Percentiles rank a stretch among this genome's conserved stretches.
Evolutionary conservation across 1,140 invertebrate genomes (phyloP).

Genomic region (Stenopsyche tienmushanensis): DNA sequence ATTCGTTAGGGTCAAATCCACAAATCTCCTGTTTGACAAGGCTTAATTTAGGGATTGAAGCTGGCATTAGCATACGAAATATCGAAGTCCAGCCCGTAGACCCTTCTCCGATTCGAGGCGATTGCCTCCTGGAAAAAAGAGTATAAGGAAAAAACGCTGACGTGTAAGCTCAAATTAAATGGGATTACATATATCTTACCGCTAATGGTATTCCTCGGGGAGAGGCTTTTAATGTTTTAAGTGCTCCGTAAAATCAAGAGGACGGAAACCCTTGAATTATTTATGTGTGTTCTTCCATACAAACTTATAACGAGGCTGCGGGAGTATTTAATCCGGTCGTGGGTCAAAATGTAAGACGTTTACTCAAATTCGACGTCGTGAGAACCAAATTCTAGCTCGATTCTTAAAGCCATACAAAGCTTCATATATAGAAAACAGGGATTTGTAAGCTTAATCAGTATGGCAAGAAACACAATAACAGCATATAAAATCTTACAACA

Average conservation of each 20-base stretch:
- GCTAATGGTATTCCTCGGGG: slow-evolving; percentile 18
- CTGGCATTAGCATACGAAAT: slow-evolving; percentile 32
- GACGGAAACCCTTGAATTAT: slow-evolving; percentile 10
- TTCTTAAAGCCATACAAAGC: too few species aligned
- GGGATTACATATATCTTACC: slow-evolving; percentile 25
- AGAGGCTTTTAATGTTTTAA: slow-evolving; percentile 23
- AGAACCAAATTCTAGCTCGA: too few species aligned
- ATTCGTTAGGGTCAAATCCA: slow-evolving; percentile 31
- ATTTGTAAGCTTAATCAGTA: too few species aligned
- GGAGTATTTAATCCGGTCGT: too few species aligned
- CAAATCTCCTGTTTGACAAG: slow-evolving; percentile 33
- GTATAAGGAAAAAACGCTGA: slow-evolving; percentile 19
- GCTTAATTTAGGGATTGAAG: slow-evolving; percentile 27
- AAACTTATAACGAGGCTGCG: too few species aligned
- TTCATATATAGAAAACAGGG: too few species aligned
- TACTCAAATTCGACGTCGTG: too few species aligned
- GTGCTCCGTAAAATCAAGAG: slow-evolving; percentile 11
- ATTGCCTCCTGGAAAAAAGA: slow-evolving; percentile 3
- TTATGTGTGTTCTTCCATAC: slow-evolving; percentile 21
- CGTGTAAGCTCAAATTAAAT: slow-evolving; percentile 20
- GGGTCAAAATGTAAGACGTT: too few species aligned
- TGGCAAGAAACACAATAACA: too few species aligned
- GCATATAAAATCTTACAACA: too few species aligned
- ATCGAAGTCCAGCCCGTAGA: slow-evolving; percentile 19
- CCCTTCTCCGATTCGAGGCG: slow-evolving; percentile 14